Evolutionary conservation across 1,140 invertebrate species (phyloP).

Genomic region (Drosophila saltans): DNA sequence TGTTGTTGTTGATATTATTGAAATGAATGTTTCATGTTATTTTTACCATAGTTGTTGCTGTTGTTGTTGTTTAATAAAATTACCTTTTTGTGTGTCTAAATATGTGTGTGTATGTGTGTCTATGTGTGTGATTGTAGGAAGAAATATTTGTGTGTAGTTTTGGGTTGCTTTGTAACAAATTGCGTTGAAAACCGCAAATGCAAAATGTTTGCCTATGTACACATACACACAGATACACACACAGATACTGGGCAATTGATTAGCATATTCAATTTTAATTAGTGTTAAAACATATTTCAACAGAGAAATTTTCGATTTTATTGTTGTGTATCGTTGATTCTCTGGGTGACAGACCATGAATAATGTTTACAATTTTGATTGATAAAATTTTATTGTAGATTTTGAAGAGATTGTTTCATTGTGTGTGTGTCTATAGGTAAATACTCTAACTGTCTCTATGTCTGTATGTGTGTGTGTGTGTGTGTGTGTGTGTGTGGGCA

Average conservation of each 20-base stretch:
- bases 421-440: not conserved
- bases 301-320: conserved; percentile 30
- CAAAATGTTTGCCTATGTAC: conserved; percentile 55
- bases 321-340: conserved; percentile 12
- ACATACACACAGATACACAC: conserved; percentile 5
- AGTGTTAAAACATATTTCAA: conserved; percentile 51
- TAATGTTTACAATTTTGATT: conserved; percentile 56
- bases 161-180: conserved; percentile 44
- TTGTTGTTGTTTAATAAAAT: conserved; percentile 56
- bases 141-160: conserved; percentile 9
- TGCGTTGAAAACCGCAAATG: conserved; percentile 59
- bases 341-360: conserved; percentile 55
- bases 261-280: conserved; percentile 66
- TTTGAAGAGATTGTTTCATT: not conserved
- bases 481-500: not conserved
- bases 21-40: conserved; percentile 53
- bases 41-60: conserved; percentile 19
- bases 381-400: conserved; percentile 42
- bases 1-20: conserved; percentile 45
- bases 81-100: conserved; percentile 49
- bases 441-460: not conserved
- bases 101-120: not conserved
- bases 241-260: conserved; percentile 43
- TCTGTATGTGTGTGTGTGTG: not conserved
- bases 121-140: not conserved